These are phyloP conservation scores for Trachemys scripta DNA, from an alignment of 2,113 vertebrate genomes.

Conservation along the genomic window DNA sequence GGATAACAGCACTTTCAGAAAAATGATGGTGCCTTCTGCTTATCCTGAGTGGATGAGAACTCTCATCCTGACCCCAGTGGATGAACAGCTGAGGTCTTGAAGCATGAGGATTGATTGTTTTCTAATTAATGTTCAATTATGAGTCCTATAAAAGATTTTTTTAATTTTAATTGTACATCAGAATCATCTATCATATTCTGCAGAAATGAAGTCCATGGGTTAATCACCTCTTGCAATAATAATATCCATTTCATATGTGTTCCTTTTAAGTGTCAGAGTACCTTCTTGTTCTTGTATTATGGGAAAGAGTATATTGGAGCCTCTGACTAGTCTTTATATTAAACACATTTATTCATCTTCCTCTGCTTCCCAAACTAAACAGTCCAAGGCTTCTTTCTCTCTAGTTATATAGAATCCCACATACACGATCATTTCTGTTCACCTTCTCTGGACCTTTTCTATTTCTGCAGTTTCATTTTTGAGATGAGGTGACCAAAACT, in stretches of 20 bases:
- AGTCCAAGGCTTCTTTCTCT: neutral
- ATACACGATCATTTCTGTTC: neutral
- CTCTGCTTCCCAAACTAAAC: neutral
- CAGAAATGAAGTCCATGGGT: neutral
- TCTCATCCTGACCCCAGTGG: neutral
- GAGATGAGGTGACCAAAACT: neutral
- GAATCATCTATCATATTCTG: neutral
- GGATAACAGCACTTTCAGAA: neutral
- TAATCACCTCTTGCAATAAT: constrained; percentile 6
- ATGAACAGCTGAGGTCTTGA: neutral
- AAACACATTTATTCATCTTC: fast-evolving
- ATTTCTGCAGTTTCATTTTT: neutral
- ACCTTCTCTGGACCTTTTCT: neutral
- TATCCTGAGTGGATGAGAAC: neutral
- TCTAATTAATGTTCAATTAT: neutral
- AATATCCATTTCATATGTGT: neutral
- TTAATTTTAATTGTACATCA: neutral
- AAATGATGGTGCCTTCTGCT: neutral
- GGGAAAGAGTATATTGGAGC: neutral
- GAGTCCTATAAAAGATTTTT: neutral
- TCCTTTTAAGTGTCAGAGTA: neutral
- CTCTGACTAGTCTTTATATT: neutral
- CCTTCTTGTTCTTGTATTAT: neutral
- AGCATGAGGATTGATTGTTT: neutral
- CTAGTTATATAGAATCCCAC: neutral